Evolutionary conservation across 1,140 invertebrate genomes (phyloP), one percentile per base, ranked within the genome.

Genomic region (Procambarus virginalis): DNA sequence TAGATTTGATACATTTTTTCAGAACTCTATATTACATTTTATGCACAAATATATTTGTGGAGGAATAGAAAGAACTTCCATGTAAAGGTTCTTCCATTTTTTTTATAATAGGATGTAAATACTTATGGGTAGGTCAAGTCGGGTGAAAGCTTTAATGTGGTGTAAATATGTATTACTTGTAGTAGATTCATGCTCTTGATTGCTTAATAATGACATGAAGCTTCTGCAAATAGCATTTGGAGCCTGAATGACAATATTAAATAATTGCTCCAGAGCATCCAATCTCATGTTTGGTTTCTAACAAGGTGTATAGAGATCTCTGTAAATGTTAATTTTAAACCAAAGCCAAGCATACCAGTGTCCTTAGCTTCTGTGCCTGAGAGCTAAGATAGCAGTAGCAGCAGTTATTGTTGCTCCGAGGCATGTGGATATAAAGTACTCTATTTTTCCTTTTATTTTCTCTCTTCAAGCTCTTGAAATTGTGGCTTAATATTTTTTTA

Each of bases 291-390:
- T 73, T 73, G 68, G 68, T 73, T 73, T 73, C 68, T 73, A 22
- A 73, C 22, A 73, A 20, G 68, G 68, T 73, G 68, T 73, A 73
- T 73, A 73, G 68, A 73, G 68, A 34, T 84, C 46, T 83, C 55
- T 84, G 68, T 70, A 84, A 49, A 84, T 22, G n/a, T 51, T 80
- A 55, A 34, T 70, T 84, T 79, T 77, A 83, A 82, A 89, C 88
- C 88, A 89, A 84, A 89, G 88, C 73, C 88, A 83, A 89, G 88
- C 88, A 34, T 77, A 84, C 88, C 88, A 89, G 88, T 89, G 88
- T 84, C 86, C 88, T 89, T 89, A 89, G 81, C 88, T 77, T 89
- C 20, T 84, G 87, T 89, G 88, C 88, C 88, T 89, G 82, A 83
- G 88, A 84, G 75, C 88, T 89, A 83, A 83, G 80, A 77, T 77